Conservation (phyloP, 2,888 invertebrate species). For the Polyploca ridens region DNA sequence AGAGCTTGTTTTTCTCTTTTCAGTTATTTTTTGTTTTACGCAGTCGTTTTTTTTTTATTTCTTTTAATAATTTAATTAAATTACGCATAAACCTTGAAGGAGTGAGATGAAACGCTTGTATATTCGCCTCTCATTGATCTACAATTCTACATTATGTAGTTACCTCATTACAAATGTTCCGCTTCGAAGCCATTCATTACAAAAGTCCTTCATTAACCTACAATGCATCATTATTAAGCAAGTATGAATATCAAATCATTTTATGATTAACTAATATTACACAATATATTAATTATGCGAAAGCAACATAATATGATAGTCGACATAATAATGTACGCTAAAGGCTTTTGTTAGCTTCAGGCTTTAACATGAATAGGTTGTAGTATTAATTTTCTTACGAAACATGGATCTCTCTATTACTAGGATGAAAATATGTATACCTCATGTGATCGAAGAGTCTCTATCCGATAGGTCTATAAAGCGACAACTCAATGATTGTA, state of each 20-base stretch:
- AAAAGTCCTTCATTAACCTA: not conserved
- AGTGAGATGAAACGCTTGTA: too few relatives aligned
- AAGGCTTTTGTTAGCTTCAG: not conserved
- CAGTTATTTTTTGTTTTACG: too few relatives aligned
- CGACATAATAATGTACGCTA: not conserved
- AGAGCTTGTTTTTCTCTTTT: too few relatives aligned
- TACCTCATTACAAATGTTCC: too few relatives aligned
- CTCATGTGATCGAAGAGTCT: not conserved
- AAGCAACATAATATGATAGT: slow-evolving; percentile 5
- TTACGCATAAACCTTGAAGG: too few relatives aligned
- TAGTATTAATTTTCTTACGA: not conserved
- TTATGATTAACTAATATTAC: not conserved
- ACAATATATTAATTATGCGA: not conserved
- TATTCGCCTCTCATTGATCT: too few relatives aligned
- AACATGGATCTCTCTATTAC: not conserved
- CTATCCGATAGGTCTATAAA: not conserved
- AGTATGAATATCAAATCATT: not conserved
- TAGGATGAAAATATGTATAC: not conserved
- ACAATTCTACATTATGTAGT: too few relatives aligned
- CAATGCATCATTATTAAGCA: not conserved
- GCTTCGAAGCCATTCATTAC: too few relatives aligned
- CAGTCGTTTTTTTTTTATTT: too few relatives aligned
- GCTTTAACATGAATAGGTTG: not conserved
- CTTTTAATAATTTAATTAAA: too few relatives aligned
- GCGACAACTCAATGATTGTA: not conserved